A percentile compares a stretch with the other conserved stretches of the same genome.
Conservation (phyloP, 2,888 invertebrate species). For the Parnassius mnemosyne region DNA sequence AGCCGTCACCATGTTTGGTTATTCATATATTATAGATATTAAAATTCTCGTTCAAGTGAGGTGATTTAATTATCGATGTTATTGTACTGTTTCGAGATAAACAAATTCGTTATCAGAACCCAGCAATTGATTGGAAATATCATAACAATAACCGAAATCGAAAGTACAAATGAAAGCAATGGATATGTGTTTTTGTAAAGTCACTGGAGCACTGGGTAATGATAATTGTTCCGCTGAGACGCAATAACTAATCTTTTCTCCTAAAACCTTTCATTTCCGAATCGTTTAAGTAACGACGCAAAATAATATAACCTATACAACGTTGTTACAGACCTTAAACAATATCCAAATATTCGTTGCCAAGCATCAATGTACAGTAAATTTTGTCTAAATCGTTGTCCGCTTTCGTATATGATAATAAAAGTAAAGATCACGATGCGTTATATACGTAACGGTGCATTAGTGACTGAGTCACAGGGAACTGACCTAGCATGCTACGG, state of each 20-base stretch:
- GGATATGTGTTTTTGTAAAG: conserved; percentile 64
- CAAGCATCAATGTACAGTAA: conserved; percentile 29
- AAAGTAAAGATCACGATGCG: conserved; percentile 61
- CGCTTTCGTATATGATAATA: conserved; percentile 35
- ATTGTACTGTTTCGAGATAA: too few relatives aligned
- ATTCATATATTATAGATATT: not conserved
- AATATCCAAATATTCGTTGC: conserved; percentile 13
- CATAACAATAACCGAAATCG: conserved; percentile 59
- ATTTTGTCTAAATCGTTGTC: not conserved
- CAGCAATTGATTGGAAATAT: conserved; percentile 28
- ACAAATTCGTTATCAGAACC: conserved; percentile 2
- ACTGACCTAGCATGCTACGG: conserved; percentile 78
- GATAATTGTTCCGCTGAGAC: conserved; percentile 61
- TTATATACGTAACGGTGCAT: conserved; percentile 74
- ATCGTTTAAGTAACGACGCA: conserved; percentile 20
- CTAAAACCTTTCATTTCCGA: conserved; percentile 37
- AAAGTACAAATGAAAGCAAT: conserved; percentile 64
- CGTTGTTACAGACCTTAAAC: conserved; percentile 29
- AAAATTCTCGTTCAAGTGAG: too few relatives aligned
- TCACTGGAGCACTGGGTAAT: conserved; percentile 71
- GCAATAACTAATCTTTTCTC: conserved; percentile 45
- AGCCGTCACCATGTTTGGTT: too few relatives aligned
- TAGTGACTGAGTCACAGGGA: conserved; percentile 74
- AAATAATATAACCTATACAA: conserved; percentile 35
- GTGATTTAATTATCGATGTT: too few relatives aligned